A percentile compares a stretch with the other conserved stretches of the same genome.
Conservation (phyloP, 2,888 invertebrate genomes). For the Drosophila tripunctata region DNA sequence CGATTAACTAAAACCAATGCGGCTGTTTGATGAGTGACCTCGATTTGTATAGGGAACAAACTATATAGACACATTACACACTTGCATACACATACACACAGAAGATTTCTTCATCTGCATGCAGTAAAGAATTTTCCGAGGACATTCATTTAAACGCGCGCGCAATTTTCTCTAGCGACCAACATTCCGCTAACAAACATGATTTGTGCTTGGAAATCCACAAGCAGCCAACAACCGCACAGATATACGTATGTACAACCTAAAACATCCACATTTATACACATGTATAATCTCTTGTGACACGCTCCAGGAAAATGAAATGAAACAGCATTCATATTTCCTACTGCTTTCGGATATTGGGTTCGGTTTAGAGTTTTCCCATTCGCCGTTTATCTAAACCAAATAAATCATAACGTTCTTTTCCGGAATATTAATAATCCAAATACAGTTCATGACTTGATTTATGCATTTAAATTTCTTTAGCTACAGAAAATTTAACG, state of each 20-base stretch:
- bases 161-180: constrained; percentile 6
- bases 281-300: constrained; percentile 54
- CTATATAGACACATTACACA: constrained; percentile 4
- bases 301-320: neutral
- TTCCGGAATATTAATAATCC: constrained; percentile 67
- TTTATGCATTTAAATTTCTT: constrained; percentile 53
- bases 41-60: constrained; percentile 10
- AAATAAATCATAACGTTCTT: constrained; percentile 64
- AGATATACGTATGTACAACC: too few relatives aligned
- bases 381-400: constrained; percentile 50
- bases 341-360: neutral
- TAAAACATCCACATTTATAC: constrained; percentile 10
- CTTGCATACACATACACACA: too few relatives aligned
- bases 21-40: constrained; percentile 39
- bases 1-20: constrained; percentile 28
- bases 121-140: constrained; percentile 15
- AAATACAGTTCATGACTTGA: constrained; percentile 63
- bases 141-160: constrained; percentile 52
- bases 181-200: constrained; percentile 37
- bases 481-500: constrained; percentile 32
- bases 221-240: constrained; percentile 31
- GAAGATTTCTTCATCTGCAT: constrained; percentile 46
- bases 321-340: neutral
- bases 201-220: constrained; percentile 59
- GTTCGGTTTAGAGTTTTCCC: constrained; percentile 7